phyloP scores from a whole-genome alignment of 1,140 invertebrate genomes.

The Pygmarrhopalites habei region DNA sequence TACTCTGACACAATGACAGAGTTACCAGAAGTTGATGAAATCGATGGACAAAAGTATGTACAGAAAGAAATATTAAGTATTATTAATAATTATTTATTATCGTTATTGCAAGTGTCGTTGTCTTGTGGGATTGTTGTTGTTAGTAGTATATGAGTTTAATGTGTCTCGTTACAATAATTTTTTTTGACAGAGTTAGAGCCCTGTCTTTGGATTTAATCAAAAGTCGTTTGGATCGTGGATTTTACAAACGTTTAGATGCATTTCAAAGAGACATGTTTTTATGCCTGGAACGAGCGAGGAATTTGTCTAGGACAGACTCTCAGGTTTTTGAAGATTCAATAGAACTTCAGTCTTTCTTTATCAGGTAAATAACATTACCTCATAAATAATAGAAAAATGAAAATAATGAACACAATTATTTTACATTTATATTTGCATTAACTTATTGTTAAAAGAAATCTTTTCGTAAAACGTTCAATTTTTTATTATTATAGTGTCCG shows the following conservation, averaged over 20 bases:
- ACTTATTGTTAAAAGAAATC: too few relatives aligned
- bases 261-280: conserved; percentile 97
- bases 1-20: conserved; percentile 94
- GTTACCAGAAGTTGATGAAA: conserved; percentile 78
- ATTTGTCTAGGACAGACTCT: conserved; percentile 80
- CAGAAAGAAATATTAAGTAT: too few relatives aligned
- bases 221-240: conserved; percentile 70
- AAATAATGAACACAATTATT: too few relatives aligned
- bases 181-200: conserved; percentile 58
- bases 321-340: conserved; percentile 91
- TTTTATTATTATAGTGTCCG: conserved; percentile 40
- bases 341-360: conserved; percentile 87
- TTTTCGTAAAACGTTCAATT: too few relatives aligned
- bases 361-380: too few relatives aligned
- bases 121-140: too few relatives aligned
- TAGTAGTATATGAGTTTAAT: too few relatives aligned
- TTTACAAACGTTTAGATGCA: conserved; percentile 83
- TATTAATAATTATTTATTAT: too few relatives aligned
- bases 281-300: conserved; percentile 81
- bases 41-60: conserved; percentile 57
- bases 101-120: too few relatives aligned
- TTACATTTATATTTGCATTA: too few relatives aligned
- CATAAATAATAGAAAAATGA: too few relatives aligned
- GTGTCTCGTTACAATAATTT: too few relatives aligned
- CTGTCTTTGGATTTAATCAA: conserved; percentile 80